These are phyloP conservation scores for Luidia sarsii DNA, from an alignment of 53 echinoderm and acorn worm species.

Conservation along the genomic window DNA sequence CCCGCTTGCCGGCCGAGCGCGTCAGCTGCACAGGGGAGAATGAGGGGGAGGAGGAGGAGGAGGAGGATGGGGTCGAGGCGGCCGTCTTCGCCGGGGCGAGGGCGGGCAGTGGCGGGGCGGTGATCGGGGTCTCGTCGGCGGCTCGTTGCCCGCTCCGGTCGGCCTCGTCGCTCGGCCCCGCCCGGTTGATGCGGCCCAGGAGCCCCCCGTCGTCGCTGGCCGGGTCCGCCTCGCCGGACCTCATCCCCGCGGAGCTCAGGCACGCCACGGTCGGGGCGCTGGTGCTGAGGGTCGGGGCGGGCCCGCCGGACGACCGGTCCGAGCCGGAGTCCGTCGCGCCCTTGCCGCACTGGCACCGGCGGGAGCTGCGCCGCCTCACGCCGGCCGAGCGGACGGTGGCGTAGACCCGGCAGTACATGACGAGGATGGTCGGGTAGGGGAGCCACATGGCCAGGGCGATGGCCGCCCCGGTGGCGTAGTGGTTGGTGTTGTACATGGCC, in stretches of 20 bases:
- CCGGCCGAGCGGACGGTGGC: slow-evolving; percentile 5
- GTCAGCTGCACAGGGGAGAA: background rate
- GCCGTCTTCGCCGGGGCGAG: background rate
- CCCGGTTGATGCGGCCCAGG: background rate
- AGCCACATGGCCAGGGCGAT: slow-evolving; percentile 48
- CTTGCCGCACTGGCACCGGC: background rate
- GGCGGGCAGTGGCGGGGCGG: too few species aligned
- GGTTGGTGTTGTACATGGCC: slow-evolving; percentile 42
- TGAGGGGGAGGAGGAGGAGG: background rate
- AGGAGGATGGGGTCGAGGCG: background rate
- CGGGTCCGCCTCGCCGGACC: background rate
- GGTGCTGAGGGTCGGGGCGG: background rate
- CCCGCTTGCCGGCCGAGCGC: background rate
- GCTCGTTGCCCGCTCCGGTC: too few species aligned
- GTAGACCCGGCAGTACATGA: slow-evolving; percentile 46
- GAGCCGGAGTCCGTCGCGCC: background rate
- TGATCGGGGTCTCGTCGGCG: background rate
- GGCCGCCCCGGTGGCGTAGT: slow-evolving; percentile 36
- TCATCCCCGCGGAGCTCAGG: background rate
- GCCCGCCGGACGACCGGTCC: background rate
- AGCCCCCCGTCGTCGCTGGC: background rate
- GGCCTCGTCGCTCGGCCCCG: background rate
- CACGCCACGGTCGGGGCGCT: background rate
- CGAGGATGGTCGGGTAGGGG: slow-evolving; percentile 43
- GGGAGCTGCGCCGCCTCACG: background rate